phyloP scores from a whole-genome alignment of 1,140 invertebrate genomes.

The Diploscapter pachys region DNA sequence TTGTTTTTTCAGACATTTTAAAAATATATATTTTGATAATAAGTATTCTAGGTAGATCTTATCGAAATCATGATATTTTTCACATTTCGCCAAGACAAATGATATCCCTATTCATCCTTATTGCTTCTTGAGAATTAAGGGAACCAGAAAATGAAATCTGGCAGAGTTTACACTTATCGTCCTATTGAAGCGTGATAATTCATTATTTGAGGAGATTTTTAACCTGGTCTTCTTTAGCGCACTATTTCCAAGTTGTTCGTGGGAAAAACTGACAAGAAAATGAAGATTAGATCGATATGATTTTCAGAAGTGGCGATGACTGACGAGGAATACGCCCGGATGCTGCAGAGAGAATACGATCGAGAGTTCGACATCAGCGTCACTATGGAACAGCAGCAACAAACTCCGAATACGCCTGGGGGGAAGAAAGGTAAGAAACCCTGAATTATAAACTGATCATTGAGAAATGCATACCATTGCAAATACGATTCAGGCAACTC shows the following conservation, averaged over 20 bases:
- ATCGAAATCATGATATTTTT: too few species aligned
- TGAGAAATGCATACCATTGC: neutral
- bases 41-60: too few species aligned
- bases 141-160: slow-evolving; percentile 4
- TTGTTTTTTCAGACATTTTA: slow-evolving; percentile 1
- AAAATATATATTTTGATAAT: too few species aligned
- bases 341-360: slow-evolving; percentile 53
- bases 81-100: too few species aligned
- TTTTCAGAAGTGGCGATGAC: slow-evolving; percentile 3
- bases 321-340: slow-evolving; percentile 40
- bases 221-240: slow-evolving; percentile 31
- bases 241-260: slow-evolving; percentile 9
- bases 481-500: neutral
- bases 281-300: slow-evolving; percentile 18
- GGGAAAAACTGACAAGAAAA: slow-evolving; percentile 13
- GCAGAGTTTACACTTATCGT: slow-evolving; percentile 11
- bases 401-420: neutral
- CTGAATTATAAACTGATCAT: neutral
- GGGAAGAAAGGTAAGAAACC: too few species aligned
- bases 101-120: too few species aligned
- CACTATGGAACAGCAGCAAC: slow-evolving; percentile 24
- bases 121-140: slow-evolving; percentile 6
- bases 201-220: neutral
- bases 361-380: slow-evolving; percentile 45
- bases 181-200: neutral